Base-by-base conservation (phyloP, 2,797 vertebrate genomes). In the Sphaeramia orbicularis region DNA sequence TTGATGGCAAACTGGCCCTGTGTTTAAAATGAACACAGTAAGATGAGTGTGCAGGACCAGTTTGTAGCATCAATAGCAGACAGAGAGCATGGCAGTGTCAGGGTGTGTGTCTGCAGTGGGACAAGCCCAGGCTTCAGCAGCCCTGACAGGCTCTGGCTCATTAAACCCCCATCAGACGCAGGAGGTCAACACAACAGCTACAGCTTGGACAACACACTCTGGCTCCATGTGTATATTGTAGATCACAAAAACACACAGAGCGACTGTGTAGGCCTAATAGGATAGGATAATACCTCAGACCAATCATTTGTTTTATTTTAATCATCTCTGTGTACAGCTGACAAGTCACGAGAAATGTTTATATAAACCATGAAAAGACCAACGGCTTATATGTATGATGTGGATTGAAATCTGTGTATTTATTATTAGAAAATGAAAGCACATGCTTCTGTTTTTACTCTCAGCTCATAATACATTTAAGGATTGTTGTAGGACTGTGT, bases 131-230 rank as follows among this genome's bases (percentile, higher is more conserved):
- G 80, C 84, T 78, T 81, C 86, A 72, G 76, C 36, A 21, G 74
- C 79, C 79, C 60, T 91, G 86, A 90, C 90, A 91, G 81, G 59
- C 78, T 45, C 80, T 19, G 80, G 66, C 87, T 91, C 89, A 90
- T 92, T 89, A 93, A 91, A 86, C 76, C 81, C 65, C 60, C 83
- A 24, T 89, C 89, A 88, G 77, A 88, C 52, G 13, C 83, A 38
- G 44, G 81, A 86, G 92, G 88, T 91, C 87, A 87, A 83, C 74
- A 89, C 80, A 82, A 80, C 83, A 74, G 69, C 76, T 56, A 73
- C 57, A 59, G 63, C 71, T 51, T 36, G 10, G 50, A 50, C 65
- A 43, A 67, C 76, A 35, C 65, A 6, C 54, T 49, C 71, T 48
- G 54, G 58, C 49, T 78, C 65, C 37, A 21, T 57, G 55, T 5